These are phyloP conservation scores for Psettodes erumei DNA, from an alignment of 2,113 vertebrate species.

Conservation along the genomic window DNA sequence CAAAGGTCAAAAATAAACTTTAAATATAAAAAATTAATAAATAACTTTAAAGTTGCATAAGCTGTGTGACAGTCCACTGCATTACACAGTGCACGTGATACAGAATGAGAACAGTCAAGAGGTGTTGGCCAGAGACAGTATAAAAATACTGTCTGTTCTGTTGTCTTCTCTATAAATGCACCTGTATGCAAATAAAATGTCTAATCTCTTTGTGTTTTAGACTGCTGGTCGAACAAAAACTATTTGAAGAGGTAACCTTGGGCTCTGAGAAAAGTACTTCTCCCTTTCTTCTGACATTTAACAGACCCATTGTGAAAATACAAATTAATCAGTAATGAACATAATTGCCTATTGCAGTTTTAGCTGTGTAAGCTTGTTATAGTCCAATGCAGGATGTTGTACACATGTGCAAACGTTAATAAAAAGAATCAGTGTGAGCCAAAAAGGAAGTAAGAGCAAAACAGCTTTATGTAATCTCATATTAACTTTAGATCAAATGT, in stretches of 20 bases:
- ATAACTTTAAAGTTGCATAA: not conserved
- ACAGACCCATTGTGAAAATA: not conserved
- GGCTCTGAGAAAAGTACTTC: not conserved
- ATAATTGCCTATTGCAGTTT: not conserved
- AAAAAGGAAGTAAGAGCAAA: not conserved
- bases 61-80: not conserved
- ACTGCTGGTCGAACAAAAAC: not conserved
- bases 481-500: not conserved
- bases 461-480: not conserved
- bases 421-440: not conserved
- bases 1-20: not conserved
- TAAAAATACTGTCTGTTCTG: too few relatives aligned
- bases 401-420: not conserved
- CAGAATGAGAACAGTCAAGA: constrained; percentile 4
- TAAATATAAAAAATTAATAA: not conserved
- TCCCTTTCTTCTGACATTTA: not conserved
- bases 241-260: not conserved
- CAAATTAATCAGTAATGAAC: too few relatives aligned
- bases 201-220: not conserved
- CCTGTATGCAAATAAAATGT: not conserved
- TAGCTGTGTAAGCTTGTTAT: not conserved
- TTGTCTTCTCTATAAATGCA: not conserved
- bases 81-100: not conserved
- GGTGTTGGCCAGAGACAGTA: constrained; percentile 9
- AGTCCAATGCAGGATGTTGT: not conserved